These are phyloP conservation scores for Kryptolebias ocellatus DNA, from an alignment of 2,797 vertebrate genomes.

Conservation along the genomic window DNA sequence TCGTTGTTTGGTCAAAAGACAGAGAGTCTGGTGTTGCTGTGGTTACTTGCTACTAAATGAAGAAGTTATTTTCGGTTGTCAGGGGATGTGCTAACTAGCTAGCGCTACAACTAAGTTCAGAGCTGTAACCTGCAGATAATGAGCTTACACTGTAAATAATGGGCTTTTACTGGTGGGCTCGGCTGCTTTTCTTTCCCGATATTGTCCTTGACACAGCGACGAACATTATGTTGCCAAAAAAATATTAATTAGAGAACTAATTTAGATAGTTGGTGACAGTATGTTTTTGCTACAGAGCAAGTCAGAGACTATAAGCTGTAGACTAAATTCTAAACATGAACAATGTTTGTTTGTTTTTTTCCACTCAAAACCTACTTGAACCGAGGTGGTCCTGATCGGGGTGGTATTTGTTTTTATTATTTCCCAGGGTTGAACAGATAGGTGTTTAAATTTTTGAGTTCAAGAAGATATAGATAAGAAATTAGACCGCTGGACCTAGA, in stretches of 20 bases:
- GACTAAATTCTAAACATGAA: too few species aligned
- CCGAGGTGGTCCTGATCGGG: too few species aligned
- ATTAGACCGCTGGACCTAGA: too few species aligned
- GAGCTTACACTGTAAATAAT: neutral
- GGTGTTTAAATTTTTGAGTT: too few species aligned
- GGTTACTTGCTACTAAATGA: neutral
- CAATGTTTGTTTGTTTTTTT: too few species aligned
- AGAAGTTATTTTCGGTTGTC: neutral
- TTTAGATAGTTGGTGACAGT: neutral
- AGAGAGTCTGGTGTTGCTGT: fast-evolving
- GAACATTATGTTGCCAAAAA: neutral
- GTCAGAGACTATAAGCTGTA: too few species aligned
- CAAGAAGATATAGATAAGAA: too few species aligned
- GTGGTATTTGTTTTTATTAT: too few species aligned
- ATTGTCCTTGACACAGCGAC: neutral
- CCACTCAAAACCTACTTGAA: too few species aligned
- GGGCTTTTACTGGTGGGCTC: neutral
- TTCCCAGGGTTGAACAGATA: too few species aligned
- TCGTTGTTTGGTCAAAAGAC: neutral
- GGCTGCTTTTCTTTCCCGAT: neutral
- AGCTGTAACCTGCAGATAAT: neutral
- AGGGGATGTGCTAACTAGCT: conserved; percentile 43
- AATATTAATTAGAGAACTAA: neutral
- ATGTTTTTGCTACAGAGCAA: too few species aligned
- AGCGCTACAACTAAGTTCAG: conserved; percentile 31